A percentile compares a stretch with the other conserved stretches of the same genome.
Conservation (phyloP, 2,797 vertebrate species). For the Balearica regulorum region DNA sequence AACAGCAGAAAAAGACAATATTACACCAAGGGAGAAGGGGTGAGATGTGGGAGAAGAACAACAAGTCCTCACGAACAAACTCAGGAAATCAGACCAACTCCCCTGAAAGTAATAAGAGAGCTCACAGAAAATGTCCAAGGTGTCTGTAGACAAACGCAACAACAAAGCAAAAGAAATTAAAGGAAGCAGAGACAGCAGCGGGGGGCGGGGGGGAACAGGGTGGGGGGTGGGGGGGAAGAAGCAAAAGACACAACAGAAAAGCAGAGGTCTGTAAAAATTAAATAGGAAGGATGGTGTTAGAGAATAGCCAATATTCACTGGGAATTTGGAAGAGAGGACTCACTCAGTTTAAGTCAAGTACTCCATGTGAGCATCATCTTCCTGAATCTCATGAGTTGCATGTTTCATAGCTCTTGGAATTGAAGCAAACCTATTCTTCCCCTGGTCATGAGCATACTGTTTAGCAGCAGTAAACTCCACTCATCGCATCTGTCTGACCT, state of each 20-base stretch:
- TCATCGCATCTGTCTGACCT: not conserved
- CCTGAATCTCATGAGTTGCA: not conserved
- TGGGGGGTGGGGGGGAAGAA: not conserved
- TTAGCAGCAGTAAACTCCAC: not conserved
- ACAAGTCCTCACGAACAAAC: not conserved
- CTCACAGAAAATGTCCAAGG: not conserved
- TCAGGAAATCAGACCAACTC: conserved; percentile 11
- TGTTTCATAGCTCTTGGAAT: not conserved
- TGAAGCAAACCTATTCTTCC: not conserved
- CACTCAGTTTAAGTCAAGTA: not conserved
- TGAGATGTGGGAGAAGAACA: not conserved
- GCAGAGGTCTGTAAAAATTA: not conserved
- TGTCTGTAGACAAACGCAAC: not conserved
- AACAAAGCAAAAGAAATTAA: conserved; percentile 13
- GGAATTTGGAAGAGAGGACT: not conserved
- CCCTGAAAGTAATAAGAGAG: conserved; percentile 4
- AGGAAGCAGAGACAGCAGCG: not conserved
- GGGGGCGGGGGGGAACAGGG: no score
- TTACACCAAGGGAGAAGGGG: not conserved
- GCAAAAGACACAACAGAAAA: not conserved
- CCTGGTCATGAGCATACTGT: not conserved
- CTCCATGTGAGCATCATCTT: not conserved
- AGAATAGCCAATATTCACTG: not conserved
- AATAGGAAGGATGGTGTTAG: not conserved
- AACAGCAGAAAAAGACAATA: not conserved